A percentile compares a stretch with the other conserved stretches of the same genome.
phyloP scores from a whole-genome alignment of 1,140 invertebrate genomes.

The Pseudomyrmex sp. region DNA sequence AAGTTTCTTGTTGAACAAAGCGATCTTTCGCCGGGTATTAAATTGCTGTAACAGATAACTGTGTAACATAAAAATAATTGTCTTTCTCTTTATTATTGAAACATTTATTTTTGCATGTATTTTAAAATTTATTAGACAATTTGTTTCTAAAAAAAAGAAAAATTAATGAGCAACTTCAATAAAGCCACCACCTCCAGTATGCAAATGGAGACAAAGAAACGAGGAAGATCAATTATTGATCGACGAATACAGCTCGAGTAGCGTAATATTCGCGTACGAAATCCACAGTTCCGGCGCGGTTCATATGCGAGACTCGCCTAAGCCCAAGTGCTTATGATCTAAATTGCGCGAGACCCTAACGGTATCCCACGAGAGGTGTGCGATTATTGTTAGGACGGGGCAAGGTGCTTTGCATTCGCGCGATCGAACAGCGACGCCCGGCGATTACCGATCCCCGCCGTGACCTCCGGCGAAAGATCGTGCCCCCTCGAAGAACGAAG shows the following conservation, averaged over 20 bases:
- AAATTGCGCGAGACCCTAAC: slow-evolving; percentile 56
- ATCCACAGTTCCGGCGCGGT: slow-evolving; percentile 11
- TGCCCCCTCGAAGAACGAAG: slow-evolving; percentile 14
- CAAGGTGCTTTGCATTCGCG: slow-evolving; percentile 40
- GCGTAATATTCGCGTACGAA: not conserved
- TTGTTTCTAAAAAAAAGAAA: not conserved
- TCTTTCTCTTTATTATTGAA: not conserved
- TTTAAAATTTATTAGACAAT: not conserved
- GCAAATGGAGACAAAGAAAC: not conserved
- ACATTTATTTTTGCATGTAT: too few relatives aligned
- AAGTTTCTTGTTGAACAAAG: not conserved
- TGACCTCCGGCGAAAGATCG: slow-evolving; percentile 42
- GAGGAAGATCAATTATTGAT: slow-evolving; percentile 22
- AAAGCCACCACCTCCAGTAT: too few relatives aligned
- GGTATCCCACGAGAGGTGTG: slow-evolving; percentile 45
- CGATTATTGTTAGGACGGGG: slow-evolving; percentile 53
- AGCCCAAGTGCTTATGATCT: slow-evolving; percentile 45
- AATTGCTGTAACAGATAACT: not conserved
- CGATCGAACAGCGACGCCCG: not conserved
- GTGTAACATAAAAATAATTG: not conserved
- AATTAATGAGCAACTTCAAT: too few relatives aligned
- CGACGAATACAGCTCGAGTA: not conserved
- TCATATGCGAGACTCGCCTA: slow-evolving; percentile 23
- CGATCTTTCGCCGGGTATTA: not conserved
- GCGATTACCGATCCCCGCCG: slow-evolving; percentile 15